Conservation (phyloP, 2,113 vertebrate species). For the Psittacula cyanocephala region DNA sequence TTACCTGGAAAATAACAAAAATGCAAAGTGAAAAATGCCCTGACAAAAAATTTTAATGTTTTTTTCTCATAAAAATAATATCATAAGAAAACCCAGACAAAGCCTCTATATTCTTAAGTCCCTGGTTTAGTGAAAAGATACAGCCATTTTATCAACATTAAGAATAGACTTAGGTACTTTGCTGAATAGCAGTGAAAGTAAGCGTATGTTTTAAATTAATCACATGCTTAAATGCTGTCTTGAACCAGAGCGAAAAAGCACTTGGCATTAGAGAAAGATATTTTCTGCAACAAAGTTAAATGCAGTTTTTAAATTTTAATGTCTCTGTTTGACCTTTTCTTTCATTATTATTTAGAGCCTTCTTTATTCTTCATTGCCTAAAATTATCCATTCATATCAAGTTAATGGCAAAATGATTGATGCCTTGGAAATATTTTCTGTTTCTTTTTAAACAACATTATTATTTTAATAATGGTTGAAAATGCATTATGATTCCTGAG, state of each 20-base stretch:
- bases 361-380: neutral
- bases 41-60: neutral
- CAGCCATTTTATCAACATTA: neutral
- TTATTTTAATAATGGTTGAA: neutral
- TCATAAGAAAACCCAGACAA: neutral
- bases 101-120: neutral
- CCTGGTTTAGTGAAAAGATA: neutral
- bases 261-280: neutral
- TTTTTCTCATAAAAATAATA: neutral
- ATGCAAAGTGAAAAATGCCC: neutral
- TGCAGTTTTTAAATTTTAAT: neutral
- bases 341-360: neutral
- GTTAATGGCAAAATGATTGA: neutral
- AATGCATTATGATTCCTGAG: neutral
- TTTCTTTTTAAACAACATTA: neutral
- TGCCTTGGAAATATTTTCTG: neutral
- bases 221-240: neutral
- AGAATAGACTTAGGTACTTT: neutral
- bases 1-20: neutral
- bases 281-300: conserved; percentile 12
- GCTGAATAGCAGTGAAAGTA: neutral
- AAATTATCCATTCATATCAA: neutral
- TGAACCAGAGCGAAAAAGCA: conserved; percentile 16
- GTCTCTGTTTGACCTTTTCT: neutral
- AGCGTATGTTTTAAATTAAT: conserved; percentile 27